Evolutionary conservation across 2,113 vertebrate genomes (phyloP), one percentile per base, ranked within the genome.

Genomic region (Macquaria ambigua): DNA sequence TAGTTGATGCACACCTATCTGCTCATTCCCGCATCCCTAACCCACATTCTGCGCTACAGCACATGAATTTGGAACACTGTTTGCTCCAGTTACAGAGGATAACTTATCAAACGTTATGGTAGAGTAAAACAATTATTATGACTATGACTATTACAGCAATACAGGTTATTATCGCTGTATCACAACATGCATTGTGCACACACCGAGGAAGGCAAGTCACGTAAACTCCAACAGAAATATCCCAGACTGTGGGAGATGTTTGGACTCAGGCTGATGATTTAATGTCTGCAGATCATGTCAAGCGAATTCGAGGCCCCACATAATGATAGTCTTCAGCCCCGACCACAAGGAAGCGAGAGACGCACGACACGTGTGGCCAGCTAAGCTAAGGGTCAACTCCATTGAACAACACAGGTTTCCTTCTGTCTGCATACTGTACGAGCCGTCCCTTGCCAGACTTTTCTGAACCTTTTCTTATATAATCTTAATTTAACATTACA

Each of bases 241-340:
- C 86, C 89, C 85, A 87, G 93, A 94, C 92, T 91, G 93, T 87
- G 92, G 90, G 88, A 87, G 79, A 90, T 87, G 87, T 91, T 91
- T 93, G 87, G 87, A 85, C 88, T 78, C 64, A 23, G 64, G 59
- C 81, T 52, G 81, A 84, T 83, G 88, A 88, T 93, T 93, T 92
- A 84, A 92, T 77, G 93, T 94, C 91, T 90, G 92, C 78, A 91
- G 69, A 91, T 92, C 90, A 90, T 89, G 93, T 93, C 88, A 82
- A 91, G 91, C 88, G 76, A 90, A 87, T 88, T 88, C 21, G 58
- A 61, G 69, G 83, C 74, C 81, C 68, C 64, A 53, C 81, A 81
- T 94, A 94, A 94, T 95, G 79, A 93, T 28, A 93, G 93, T 56
- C 71, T 87, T 87, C 78, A 62, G 48, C 12, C 1, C 11, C 18